Evolutionary conservation across 2,888 invertebrate species (phyloP), one percentile per base, ranked within the genome.

Genomic region (Lampropteryx suffumata): DNA sequence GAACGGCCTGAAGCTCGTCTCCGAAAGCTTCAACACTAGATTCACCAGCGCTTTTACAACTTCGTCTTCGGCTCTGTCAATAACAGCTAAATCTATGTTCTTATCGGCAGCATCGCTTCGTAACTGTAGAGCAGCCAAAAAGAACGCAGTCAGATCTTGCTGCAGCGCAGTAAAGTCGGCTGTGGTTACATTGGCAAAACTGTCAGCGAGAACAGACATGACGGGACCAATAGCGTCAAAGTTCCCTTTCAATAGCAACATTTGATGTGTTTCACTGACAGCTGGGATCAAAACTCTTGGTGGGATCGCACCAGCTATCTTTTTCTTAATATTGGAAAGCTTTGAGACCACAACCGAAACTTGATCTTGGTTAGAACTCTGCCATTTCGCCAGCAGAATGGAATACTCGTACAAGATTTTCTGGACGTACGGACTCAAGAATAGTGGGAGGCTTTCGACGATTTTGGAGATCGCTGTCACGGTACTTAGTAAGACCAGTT

Each of bases 11-110:
- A 99, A 99, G 30, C 94, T 94, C 0, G 94, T 93, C 79, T 98
- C 98, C 0, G 97, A 97, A 21, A 98, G 84, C 80, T 98, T 98
- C 40, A 98, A 83, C 17, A 97, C 94, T 65, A 98, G 91, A 39
- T 93, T 91, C 1, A 95, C 94, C n/a, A 98, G 84, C 0, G 96
- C 94, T 60, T 94, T 93, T 0, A 97, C 92, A 0, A 96, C 92
- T 67, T 94, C 92, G 10, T 92, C 92, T 83, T 98, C 98, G 0
- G 96, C 93, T 9, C 72, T 69, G 27, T 92, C 90, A 0, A 95
- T 88, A 1, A 82, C 64, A 1, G 76, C 67, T 4, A 71, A 55
- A 43, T 84, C 76, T 0, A 84, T 68, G 11, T 76, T 59, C 46
- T 71, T 79, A 4, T 80, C 84, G 1, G 68, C 69, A 1, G 91